These are phyloP conservation scores for Pelobates fuscus DNA, from an alignment of 2,113 vertebrate genomes.

Conservation along the genomic window DNA sequence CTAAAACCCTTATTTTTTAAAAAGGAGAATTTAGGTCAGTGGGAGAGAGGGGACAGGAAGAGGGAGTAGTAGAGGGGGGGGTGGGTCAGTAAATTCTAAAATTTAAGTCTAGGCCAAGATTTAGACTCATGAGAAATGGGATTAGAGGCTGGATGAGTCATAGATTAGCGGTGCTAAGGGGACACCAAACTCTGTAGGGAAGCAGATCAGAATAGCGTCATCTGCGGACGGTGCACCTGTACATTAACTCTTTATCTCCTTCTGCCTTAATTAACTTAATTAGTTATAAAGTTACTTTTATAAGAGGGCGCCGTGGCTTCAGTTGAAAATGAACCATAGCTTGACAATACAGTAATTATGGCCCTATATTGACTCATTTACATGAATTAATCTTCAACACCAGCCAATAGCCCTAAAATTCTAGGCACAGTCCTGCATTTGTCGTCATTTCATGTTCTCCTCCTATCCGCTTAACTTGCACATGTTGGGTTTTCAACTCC, in stretches of 20 bases:
- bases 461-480: no score
- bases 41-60: not conserved
- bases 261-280: not conserved
- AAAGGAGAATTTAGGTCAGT: not conserved
- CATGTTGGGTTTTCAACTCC: no score
- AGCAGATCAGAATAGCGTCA: conserved; percentile 3
- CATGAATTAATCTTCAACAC: no score
- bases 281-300: no score
- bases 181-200: not conserved
- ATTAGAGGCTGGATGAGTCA: conserved; percentile 4
- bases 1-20: not conserved
- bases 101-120: not conserved
- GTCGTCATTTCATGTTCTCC: no score
- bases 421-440: no score
- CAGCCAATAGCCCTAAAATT: no score
- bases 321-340: no score
- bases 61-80: not conserved
- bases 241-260: conserved; percentile 25
- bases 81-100: not conserved
- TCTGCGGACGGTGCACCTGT: conserved; percentile 26
- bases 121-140: not conserved
- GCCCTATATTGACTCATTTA: no score
- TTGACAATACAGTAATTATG: no score
- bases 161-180: not conserved
- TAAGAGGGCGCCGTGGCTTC: no score